Evolutionary conservation across 1,140 invertebrate genomes (phyloP).

Genomic region (Diorhabda sublineata): DNA sequence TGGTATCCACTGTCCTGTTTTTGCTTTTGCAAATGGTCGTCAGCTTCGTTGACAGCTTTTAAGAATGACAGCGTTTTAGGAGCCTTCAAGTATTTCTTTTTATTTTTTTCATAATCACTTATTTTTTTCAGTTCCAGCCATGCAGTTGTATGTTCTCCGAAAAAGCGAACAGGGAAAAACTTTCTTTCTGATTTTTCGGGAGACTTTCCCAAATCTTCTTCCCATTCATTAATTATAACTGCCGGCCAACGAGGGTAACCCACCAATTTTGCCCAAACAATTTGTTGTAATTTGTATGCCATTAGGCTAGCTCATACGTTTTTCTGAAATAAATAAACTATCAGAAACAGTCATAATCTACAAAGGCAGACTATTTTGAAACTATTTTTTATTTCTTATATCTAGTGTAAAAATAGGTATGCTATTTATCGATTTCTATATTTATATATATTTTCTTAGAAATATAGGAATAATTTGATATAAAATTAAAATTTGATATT

Average conservation of each 20-base stretch:
- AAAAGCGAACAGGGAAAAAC: neutral
- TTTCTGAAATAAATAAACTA: too few species aligned
- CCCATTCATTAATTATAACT: neutral
- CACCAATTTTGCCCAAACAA: neutral
- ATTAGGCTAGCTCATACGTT: too few species aligned
- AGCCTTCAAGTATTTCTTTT: neutral
- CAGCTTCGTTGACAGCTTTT: neutral
- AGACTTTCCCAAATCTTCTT: neutral
- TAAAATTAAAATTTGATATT: too few species aligned
- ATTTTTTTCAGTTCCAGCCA: neutral
- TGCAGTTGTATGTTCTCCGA: neutral
- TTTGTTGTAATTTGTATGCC: neutral
- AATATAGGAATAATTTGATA: too few species aligned
- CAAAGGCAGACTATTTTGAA: too few species aligned
- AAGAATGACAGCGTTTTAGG: neutral
- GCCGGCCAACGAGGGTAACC: neutral
- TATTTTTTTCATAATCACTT: neutral
- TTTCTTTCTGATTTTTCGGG: neutral
- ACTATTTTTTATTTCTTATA: too few species aligned
- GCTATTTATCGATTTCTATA: too few species aligned
- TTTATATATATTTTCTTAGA: too few species aligned
- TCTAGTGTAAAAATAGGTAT: too few species aligned
- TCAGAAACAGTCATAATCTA: too few species aligned
- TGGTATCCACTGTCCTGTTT: neutral
- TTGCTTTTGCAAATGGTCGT: neutral